Evolutionary conservation across 2,888 invertebrate species (phyloP), one percentile per base, ranked within the genome.

Genomic region (Lasius platythorax): DNA sequence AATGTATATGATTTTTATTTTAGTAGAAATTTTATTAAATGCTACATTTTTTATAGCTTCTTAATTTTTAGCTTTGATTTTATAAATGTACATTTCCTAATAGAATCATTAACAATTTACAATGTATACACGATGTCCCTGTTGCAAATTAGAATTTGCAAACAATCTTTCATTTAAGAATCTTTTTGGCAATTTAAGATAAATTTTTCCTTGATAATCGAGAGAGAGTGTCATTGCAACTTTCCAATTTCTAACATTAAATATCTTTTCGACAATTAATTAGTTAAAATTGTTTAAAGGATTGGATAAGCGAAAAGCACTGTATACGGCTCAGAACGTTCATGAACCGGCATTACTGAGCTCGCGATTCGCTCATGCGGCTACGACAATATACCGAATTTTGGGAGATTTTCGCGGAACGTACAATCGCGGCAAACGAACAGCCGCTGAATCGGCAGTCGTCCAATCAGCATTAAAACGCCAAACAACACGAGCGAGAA

Each of bases 381-480:
- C 72, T 63, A 74, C 74, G 61, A 50, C 43, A 46, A 70, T 76
- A 82, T 68, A 81, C 68, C 50, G 83, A 88, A 89, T 91, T 91
- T 91, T 84, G 67, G 86, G 9, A 91, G 88, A 88, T 87, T 86
- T 84, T 84, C 82, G 79, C 85, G 63, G 72, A 63, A 70, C 67
- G 67, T 53, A 70, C 92, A 94, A 93, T 94, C 89, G 92, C 87
- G 88, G 91, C 92, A 94, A 94, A 93, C 92, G 93, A 94, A 93
- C 93, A 91, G 91, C 90, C 90, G 93, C 93, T 93, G 93, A 93
- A 94, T 94, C 94, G 93, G 92, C 94, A 94, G 93, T 94, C 92
- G 93, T 94, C 93, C 94, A 94, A 94, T 95, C 93, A 94, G 94
- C 94, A 94, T 94, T 93, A 94, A 94, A 94, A 94, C 93, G 93